Evolutionary conservation across 2,113 vertebrate genomes (phyloP), one percentile per base, ranked within the genome.

Genomic region (Anser brachyrhynchus): DNA sequence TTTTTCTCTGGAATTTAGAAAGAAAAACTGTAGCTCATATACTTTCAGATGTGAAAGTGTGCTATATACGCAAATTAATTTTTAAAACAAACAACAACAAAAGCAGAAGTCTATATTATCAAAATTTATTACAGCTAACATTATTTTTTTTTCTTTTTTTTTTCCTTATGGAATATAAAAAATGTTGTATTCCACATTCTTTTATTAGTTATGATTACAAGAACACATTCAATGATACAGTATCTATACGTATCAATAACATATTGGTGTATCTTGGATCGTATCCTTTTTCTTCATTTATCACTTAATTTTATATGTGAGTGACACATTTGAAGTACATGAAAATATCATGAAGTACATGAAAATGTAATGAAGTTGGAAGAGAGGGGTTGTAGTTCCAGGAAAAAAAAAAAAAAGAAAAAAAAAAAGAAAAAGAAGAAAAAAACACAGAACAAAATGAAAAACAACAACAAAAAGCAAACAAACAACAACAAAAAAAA

Each of bases 21-120:
- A 11, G 17, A 49, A 59, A 82, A 73, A 33, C 1, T 62, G 1
- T 41, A 54, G 12, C 10, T 75, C 9, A 10, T 59, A 3, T 21
- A 35, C 33, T 23, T 15, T 69, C 67, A 46, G 7, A 64, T 75
- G 10, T 25, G 35, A 17, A 7, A 35, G 3, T 41, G 16, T 74
- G 39, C 10, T 49, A 29, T 65, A 35, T 6, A 54, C 1, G 2
- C 15, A 44, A 54, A 65, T 35, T 39, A 3, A 33, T 55, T 9
- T 64, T 5, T 4, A 1, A 21, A 80, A 80, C 51, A 4, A 0
- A 0, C 2, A 20, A 46, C 46, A 46, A 51, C 49, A 51, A 9
- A 3, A 7, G 21, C 46, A 21, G 46, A 31, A 2, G 4, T 59
- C 2, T 54, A 18, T 17, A 3, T 52, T 78, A 79, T 75, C 35